A percentile compares a stretch with the other conserved stretches of the same genome.
These are phyloP conservation scores for Oligia strigilis DNA, from an alignment of 2,888 invertebrate genomes.

Conservation along the genomic window DNA sequence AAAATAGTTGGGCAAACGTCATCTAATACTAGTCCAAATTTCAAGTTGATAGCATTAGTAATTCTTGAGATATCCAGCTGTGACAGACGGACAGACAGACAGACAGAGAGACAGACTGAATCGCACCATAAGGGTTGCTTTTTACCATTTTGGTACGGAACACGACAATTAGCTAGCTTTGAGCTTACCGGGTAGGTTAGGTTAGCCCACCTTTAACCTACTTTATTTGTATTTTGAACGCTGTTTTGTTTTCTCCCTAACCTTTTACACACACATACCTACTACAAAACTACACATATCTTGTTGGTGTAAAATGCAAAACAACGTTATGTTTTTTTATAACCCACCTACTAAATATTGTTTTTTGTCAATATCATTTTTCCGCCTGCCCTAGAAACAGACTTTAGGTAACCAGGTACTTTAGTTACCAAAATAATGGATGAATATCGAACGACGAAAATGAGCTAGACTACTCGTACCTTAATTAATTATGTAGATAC, in stretches of 20 bases:
- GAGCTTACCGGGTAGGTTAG: not conserved
- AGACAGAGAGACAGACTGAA: no score
- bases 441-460: constrained; percentile 25
- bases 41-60: no score
- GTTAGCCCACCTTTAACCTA: no score
- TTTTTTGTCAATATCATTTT: constrained; percentile 1
- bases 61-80: no score
- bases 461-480: not conserved
- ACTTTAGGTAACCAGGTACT: not conserved
- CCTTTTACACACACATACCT: not conserved
- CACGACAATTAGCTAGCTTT: not conserved
- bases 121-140: no score
- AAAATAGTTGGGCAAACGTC: no score
- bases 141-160: no score
- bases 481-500: constrained; percentile 41
- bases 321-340: not conserved
- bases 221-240: no score
- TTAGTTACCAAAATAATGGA: constrained; percentile 12
- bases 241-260: not conserved
- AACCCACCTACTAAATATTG: not conserved
- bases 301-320: not conserved
- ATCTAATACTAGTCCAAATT: no score
- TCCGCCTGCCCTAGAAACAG: not conserved
- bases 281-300: not conserved
- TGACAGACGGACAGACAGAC: no score